Evolutionary conservation across 2,888 invertebrate species (phyloP).

Genomic region (Pandemis cinnamomeana): DNA sequence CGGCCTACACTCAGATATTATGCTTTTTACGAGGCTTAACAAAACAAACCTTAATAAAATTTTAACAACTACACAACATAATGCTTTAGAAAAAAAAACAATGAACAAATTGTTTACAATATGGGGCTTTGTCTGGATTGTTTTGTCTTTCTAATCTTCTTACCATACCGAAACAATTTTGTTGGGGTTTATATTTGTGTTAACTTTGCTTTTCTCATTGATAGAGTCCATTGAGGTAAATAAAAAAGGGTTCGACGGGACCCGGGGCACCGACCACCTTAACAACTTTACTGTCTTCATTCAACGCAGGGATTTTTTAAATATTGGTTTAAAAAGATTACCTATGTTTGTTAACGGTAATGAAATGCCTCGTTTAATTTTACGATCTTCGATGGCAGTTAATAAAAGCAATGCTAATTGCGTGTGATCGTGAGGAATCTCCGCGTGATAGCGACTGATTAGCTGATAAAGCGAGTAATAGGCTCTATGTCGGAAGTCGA

Average conservation of each 20-base stretch:
- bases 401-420: constrained; percentile 11
- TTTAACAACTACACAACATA: constrained; percentile 63
- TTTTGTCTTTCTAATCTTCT: constrained; percentile 12
- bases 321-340: background rate
- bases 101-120: constrained; percentile 50
- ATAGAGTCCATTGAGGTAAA: constrained; percentile 3
- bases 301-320: background rate
- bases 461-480: constrained; percentile 35
- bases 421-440: constrained; percentile 24
- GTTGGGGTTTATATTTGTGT: constrained; percentile 1
- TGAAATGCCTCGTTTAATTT: constrained; percentile 7
- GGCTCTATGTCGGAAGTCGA: constrained; percentile 54
- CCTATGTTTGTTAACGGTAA: constrained; percentile 1
- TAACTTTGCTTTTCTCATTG: background rate
- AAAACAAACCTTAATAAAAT: constrained; percentile 67
- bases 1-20: constrained; percentile 66
- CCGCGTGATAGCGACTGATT: constrained; percentile 35
- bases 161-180: constrained; percentile 19
- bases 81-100: constrained; percentile 56
- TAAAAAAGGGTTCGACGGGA: background rate
- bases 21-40: constrained; percentile 67
- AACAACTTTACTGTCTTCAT: background rate
- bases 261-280: background rate
- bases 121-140: constrained; percentile 10
- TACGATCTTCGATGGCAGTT: constrained; percentile 7